These are phyloP conservation scores for Ondatra zibethicus DNA, from an alignment of 2,113 vertebrate genomes.

Conservation along the genomic window DNA sequence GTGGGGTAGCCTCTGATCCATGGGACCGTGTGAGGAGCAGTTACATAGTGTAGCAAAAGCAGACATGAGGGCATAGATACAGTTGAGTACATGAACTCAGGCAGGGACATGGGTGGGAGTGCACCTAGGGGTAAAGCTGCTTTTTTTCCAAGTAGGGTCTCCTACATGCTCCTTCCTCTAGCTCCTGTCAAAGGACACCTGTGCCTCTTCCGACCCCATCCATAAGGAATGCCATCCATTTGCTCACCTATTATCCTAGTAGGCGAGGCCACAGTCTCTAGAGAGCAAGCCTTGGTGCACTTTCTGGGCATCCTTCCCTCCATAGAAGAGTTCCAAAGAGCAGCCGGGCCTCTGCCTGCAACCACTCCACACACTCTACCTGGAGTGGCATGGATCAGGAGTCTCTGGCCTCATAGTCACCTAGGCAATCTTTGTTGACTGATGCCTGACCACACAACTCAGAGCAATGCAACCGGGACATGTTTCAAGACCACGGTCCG, in stretches of 20 bases:
- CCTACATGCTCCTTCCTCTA: neutral
- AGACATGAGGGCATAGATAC: too few species aligned
- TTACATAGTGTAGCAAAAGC: neutral
- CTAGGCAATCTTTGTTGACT: accelerated
- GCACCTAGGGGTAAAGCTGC: neutral
- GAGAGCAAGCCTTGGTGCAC: neutral
- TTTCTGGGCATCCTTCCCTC: neutral
- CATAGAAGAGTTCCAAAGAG: too few species aligned
- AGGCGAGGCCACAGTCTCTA: too few species aligned
- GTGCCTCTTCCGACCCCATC: neutral
- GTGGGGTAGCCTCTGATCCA: too few species aligned
- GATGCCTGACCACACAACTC: accelerated
- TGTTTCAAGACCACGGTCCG: neutral
- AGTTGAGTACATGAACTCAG: neutral
- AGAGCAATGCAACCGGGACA: accelerated
- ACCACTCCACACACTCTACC: accelerated
- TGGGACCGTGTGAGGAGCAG: neutral
- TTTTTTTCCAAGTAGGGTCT: neutral
- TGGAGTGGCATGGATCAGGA: neutral
- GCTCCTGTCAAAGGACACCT: neutral
- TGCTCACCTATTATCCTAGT: neutral
- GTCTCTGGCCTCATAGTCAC: neutral
- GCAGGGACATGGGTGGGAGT: neutral
- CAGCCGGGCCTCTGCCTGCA: accelerated
- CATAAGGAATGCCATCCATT: too few species aligned